Percentiles rank a stretch among this genome's conserved stretches.
These are phyloP conservation scores for Sesamia inferens DNA, from an alignment of 2,888 invertebrate species.

Conservation along the genomic window DNA sequence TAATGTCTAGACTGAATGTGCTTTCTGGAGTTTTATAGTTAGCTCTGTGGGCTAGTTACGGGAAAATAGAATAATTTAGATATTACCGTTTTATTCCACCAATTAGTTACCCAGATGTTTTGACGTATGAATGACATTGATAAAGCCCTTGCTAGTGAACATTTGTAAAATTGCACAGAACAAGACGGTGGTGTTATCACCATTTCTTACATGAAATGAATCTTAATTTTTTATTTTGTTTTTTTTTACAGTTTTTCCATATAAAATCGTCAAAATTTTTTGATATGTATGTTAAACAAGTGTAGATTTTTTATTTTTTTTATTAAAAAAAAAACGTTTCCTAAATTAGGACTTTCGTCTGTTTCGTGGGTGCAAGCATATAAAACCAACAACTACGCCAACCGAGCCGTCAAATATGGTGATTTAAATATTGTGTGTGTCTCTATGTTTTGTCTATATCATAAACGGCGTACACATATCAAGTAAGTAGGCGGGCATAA, in stretches of 20 bases:
- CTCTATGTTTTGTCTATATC: background rate
- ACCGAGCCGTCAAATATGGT: no score
- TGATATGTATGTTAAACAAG: background rate
- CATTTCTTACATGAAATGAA: no score
- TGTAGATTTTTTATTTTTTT: no score
- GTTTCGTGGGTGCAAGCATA: no score
- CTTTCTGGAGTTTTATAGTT: constrained; percentile 1
- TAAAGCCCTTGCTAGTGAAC: background rate
- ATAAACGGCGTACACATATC: background rate
- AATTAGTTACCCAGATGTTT: background rate
- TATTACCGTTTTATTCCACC: no score
- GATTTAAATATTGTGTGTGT: no score
- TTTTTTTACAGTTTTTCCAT: no score
- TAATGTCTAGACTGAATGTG: constrained; percentile 10
- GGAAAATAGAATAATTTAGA: background rate
- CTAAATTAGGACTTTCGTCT: no score
- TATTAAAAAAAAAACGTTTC: no score
- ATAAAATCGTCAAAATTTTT: background rate
- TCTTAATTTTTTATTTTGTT: no score
- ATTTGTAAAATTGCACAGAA: background rate
- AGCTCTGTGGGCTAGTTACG: background rate
- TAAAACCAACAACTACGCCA: no score
- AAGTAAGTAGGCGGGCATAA: background rate
- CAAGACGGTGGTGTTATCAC: background rate
- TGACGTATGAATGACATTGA: background rate